Evolutionary conservation across 2,888 invertebrate species (phyloP), one percentile per base, ranked within the genome.

Genomic region (Stramonita haemastoma): DNA sequence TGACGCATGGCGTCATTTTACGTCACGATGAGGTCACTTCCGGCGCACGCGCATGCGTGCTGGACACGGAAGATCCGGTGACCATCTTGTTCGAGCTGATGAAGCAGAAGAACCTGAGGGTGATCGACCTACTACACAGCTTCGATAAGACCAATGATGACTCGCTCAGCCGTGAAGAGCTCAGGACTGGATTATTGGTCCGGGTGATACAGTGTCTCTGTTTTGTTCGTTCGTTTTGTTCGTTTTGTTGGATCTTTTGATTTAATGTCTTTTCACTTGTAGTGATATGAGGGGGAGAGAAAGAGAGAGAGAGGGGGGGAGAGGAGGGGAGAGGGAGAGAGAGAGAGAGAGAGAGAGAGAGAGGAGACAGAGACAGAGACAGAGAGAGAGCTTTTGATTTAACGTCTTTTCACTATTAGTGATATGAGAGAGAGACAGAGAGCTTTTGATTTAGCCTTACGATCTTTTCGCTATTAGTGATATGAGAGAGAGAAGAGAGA

Each of bases 11-110:
- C 13, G 93, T 92, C 2, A 88, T 91, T 13, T 87, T 94, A 87
- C 93, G 93, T 83, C 93, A 93, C 66, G 93, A 93, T 86, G 93
- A 93, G 85, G 87, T 93, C 34, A 81, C 34, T 46, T 89, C 91
- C 19, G 93, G 93, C 34, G 88, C 92, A 22, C 90, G 90, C 4
- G 88, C 89, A 8, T 90, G 91, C 29, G 93, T 94, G 0, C 73
- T 94, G 46, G 93, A 94, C 89, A 93, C 93, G 0, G 94, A 94
- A 11, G 92, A 92, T 29, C 92, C 92, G 17, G 89, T 91, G 85
- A 88, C 91, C 77, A 91, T 91, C 26, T 88, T 91, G 79, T 90
- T 91, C n/a, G 91, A 91, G 85, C 90, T 90, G 86, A 91, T 91
- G 91, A 87, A 89, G 29, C 90, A 89, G 77, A 89, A 90, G 79